phyloP scores from a whole-genome alignment of 2,888 invertebrate genomes.

The Mellilla xanthometata region DNA sequence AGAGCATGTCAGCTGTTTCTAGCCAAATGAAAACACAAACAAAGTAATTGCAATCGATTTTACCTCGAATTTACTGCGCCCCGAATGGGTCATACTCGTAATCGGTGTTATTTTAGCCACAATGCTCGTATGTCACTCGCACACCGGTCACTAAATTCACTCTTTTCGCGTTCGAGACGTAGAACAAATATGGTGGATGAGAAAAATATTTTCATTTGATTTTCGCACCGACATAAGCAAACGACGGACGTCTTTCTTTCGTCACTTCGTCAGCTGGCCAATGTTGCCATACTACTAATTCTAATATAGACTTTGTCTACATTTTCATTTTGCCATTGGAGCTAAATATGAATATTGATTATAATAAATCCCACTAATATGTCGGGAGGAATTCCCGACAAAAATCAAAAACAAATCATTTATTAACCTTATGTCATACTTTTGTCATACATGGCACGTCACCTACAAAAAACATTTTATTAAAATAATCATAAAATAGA shows the following conservation, averaged over 20 bases:
- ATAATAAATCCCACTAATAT: no score
- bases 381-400: no score
- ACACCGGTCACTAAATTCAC: conserved; percentile 29
- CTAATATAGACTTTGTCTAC: no score
- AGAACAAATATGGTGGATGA: conserved; percentile 60
- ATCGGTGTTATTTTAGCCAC: conserved; percentile 79
- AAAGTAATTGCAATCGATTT: conserved; percentile 49
- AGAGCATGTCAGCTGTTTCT: conserved; percentile 84
- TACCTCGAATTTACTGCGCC: conserved; percentile 86
- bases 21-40: conserved; percentile 78
- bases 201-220: conserved; percentile 54
- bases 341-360: no score
- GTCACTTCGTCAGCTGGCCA: conserved; percentile 37
- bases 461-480: no score
- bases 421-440: no score
- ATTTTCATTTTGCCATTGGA: no score
- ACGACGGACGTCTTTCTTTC: conserved; percentile 30
- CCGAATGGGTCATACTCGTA: conserved; percentile 84
- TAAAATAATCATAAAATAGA: no score
- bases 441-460: no score
- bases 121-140: conserved; percentile 55
- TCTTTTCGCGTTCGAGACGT: conserved; percentile 39
- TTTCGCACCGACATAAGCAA: conserved; percentile 40
- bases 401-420: no score
- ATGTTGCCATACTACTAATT: no score